A percentile compares a stretch with the other conserved stretches of the same genome.
Conservation (phyloP, 2,888 invertebrate species). For the Gari tellinella region DNA sequence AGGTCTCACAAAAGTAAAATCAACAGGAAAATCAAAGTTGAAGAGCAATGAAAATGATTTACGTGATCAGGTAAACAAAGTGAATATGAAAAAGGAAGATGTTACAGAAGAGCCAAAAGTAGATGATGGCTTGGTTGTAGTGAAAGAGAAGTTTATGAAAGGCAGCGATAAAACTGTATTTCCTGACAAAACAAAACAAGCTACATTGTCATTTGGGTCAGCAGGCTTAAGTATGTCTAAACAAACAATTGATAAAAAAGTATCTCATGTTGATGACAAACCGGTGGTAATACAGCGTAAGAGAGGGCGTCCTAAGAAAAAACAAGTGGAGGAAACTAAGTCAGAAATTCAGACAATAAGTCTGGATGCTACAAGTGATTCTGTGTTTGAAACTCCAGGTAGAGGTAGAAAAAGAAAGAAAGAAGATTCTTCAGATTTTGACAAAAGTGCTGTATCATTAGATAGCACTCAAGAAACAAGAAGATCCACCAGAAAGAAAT, state of each 20-base stretch:
- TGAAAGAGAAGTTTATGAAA: slow-evolving; percentile 14
- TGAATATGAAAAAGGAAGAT: not conserved
- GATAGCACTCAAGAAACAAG: slow-evolving; percentile 24
- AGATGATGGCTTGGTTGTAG: not conserved
- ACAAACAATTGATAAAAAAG: slow-evolving; percentile 1
- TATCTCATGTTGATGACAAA: slow-evolving; percentile 2
- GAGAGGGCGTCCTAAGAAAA: not conserved
- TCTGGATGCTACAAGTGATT: slow-evolving; percentile 24
- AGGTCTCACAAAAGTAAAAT: too few relatives aligned
- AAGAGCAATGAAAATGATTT: too few relatives aligned
- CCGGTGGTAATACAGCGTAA: slow-evolving; percentile 2
- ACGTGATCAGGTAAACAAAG: slow-evolving; percentile 1
- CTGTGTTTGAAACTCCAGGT: slow-evolving; percentile 38
- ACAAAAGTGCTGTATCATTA: slow-evolving; percentile 11
- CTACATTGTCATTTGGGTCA: slow-evolving; percentile 64
- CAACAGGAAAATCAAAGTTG: too few relatives aligned
- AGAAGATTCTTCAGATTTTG: slow-evolving; percentile 13
- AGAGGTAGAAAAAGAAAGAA: slow-evolving; percentile 18
- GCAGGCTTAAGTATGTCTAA: slow-evolving; percentile 54
- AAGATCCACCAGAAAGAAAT: slow-evolving; percentile 57
- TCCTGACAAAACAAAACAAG: slow-evolving; percentile 54
- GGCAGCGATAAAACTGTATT: slow-evolving; percentile 5
- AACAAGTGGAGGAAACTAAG: not conserved
- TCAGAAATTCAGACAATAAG: not conserved
- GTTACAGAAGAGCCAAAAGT: not conserved